phyloP scores from a whole-genome alignment of 1,140 invertebrate genomes.

The Bombus impatiens region DNA sequence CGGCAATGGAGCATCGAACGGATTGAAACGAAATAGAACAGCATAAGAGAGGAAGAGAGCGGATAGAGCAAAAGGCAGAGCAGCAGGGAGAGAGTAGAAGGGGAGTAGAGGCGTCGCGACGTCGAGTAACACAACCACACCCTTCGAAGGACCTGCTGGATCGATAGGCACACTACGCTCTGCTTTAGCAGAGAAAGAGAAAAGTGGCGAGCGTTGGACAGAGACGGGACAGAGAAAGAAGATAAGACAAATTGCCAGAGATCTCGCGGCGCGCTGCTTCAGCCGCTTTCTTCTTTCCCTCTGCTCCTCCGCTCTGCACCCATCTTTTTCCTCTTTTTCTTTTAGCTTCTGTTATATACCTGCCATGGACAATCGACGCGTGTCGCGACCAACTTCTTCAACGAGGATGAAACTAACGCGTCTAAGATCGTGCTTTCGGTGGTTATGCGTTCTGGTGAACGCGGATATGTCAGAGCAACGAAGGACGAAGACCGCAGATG shows the following conservation, averaged over 20 bases:
- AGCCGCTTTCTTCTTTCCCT: slow-evolving; percentile 31
- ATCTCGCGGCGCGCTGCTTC: slow-evolving; percentile 67
- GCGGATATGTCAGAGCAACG: background rate
- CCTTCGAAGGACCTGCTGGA: slow-evolving; percentile 72
- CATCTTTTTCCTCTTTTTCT: slow-evolving; percentile 27
- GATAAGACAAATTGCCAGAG: slow-evolving; percentile 78
- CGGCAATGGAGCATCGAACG: background rate
- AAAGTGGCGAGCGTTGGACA: slow-evolving; percentile 45
- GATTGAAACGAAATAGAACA: background rate
- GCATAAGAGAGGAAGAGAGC: background rate
- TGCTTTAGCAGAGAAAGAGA: slow-evolving; percentile 56
- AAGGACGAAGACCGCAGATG: rapidly evolving
- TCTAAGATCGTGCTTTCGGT: background rate
- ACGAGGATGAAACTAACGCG: background rate
- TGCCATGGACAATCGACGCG: slow-evolving; percentile 53
- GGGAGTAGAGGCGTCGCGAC: slow-evolving; percentile 67
- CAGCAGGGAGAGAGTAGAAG: slow-evolving; percentile 12
- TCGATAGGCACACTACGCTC: slow-evolving; percentile 77
- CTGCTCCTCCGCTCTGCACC: background rate
- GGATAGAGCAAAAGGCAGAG: slow-evolving; percentile 19
- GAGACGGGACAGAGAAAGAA: slow-evolving; percentile 42
- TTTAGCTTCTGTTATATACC: slow-evolving; percentile 42
- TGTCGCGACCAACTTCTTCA: slow-evolving; percentile 37
- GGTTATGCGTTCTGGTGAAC: background rate
- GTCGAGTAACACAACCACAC: slow-evolving; percentile 78